Evolutionary conservation across 2,113 vertebrate species (phyloP), one percentile per base, ranked within the genome.

Genomic region (Megaceryle maxima): DNA sequence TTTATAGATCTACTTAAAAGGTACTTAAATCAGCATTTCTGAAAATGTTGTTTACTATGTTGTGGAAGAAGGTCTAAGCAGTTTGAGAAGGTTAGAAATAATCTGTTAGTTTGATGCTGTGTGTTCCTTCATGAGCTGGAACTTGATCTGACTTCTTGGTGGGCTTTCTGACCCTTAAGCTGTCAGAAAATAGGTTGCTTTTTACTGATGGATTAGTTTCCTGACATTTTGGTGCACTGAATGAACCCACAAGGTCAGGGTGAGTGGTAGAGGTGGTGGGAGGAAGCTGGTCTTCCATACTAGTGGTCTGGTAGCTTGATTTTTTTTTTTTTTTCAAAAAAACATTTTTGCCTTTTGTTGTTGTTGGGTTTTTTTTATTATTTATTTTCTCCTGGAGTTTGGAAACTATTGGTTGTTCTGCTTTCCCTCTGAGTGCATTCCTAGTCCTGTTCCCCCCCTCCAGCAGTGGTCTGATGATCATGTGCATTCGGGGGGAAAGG

Each of bases 11-110:
- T 41, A 3, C 8, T 75, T 41, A 8, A 4, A 41, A 67, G 13
- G 6, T 92, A 8, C 37, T 86, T 55, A 9, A 63, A 20, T 41
- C 39, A 41, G 39, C 7, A 16, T 41, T 60, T 73, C 55, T 1
- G 3, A 4, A 29, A 60, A 50, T 2, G 3, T 16, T 24, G 13
- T 63, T 55, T 67, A 5, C 3, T 14, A 1, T 37, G 3, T 8
- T 9, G 5, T 46, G 33, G 29, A 59, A 63, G 24, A 79, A 31
- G 29, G 2, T 28, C 7, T 59, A 35, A 79, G 57, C 46, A 59
- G 18, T 33, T 43, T 31, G 64, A 53, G 51, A 26, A 57, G 37
- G 8, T 63, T 16, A 20, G 35, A 60, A 64, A 10, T 7, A 5
- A n/a, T 20, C 26, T 44, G 16, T 15, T 75, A 28, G 15, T 39